Conservation (phyloP, 2,113 vertebrate genomes). For the Spilogale gracilis region DNA sequence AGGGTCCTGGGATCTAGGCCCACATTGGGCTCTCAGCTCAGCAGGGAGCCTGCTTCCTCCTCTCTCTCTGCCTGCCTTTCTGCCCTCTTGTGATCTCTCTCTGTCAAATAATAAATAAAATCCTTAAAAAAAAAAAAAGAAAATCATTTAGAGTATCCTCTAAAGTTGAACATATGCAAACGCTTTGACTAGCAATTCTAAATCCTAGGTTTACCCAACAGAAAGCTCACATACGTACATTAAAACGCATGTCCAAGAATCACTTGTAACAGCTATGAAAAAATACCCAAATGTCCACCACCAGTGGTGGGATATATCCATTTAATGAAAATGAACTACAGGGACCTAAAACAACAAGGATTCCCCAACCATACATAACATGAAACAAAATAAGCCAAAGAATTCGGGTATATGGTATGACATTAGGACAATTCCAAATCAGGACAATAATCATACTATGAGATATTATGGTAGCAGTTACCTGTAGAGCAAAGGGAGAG, state of each 20-base stretch:
- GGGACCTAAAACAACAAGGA: background rate
- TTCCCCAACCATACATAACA: background rate
- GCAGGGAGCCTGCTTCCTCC: too few species aligned
- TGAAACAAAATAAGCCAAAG: background rate
- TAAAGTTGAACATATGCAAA: background rate
- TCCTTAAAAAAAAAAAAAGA: background rate
- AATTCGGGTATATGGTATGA: too few species aligned
- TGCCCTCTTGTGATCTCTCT: too few species aligned
- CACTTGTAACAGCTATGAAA: background rate
- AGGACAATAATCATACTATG: background rate
- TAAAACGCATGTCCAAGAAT: background rate
- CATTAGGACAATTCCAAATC: background rate
- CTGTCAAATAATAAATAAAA: too few species aligned
- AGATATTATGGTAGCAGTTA: fast-evolving
- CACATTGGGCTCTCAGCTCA: too few species aligned
- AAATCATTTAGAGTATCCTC: background rate
- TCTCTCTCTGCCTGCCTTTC: too few species aligned
- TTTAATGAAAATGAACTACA: background rate
- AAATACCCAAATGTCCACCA: background rate
- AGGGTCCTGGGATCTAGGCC: too few species aligned
- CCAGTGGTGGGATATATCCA: fast-evolving
- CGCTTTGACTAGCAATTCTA: background rate
- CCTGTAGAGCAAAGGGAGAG: background rate
- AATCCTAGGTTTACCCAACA: background rate
- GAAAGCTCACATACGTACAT: background rate